Evolutionary conservation across 1,140 invertebrate genomes (phyloP).

Genomic region (Hyposmocoma kahamanoa): DNA sequence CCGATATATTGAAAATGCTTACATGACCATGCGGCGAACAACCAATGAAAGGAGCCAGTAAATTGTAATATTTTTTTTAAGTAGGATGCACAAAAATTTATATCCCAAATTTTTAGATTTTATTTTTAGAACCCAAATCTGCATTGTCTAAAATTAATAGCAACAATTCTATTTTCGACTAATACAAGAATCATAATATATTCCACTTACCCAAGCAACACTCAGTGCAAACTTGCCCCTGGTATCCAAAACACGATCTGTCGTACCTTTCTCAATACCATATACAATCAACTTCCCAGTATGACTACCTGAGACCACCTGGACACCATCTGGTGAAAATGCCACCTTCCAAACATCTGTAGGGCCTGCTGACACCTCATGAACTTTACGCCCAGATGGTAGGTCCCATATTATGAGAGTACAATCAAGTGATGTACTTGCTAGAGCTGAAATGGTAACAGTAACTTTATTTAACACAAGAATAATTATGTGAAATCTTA

Average conservation of each 20-base stretch:
- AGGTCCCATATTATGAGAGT: conserved; percentile 94
- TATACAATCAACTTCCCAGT: conserved; percentile 94
- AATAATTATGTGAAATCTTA: too few relatives aligned
- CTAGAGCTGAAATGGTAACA: conserved; percentile 90
- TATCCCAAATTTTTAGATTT: too few relatives aligned
- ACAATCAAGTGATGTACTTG: conserved; percentile 94
- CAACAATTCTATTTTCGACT: too few relatives aligned
- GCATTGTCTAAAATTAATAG: too few relatives aligned
- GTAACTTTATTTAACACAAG: too few relatives aligned
- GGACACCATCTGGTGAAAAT: conserved; percentile 94
- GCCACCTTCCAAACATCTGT: conserved; percentile 95
- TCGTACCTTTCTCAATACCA: conserved; percentile 88
- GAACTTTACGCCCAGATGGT: conserved; percentile 87
- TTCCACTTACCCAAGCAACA: conserved; percentile 91
- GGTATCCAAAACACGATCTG: conserved; percentile 90
- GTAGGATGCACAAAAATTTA: too few relatives aligned
- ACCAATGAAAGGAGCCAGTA: too few relatives aligned
- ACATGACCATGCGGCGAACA: too few relatives aligned
- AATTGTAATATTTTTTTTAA: too few relatives aligned
- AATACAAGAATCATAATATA: too few relatives aligned
- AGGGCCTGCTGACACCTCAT: conserved; percentile 89
- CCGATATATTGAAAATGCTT: too few relatives aligned
- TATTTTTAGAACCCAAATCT: too few relatives aligned
- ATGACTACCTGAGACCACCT: conserved; percentile 92
- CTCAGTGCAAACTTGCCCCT: conserved; percentile 96